Evolutionary conservation across 1,140 invertebrate species (phyloP), one percentile per base, ranked within the genome.

Genomic region (Platyscapa corneri): DNA sequence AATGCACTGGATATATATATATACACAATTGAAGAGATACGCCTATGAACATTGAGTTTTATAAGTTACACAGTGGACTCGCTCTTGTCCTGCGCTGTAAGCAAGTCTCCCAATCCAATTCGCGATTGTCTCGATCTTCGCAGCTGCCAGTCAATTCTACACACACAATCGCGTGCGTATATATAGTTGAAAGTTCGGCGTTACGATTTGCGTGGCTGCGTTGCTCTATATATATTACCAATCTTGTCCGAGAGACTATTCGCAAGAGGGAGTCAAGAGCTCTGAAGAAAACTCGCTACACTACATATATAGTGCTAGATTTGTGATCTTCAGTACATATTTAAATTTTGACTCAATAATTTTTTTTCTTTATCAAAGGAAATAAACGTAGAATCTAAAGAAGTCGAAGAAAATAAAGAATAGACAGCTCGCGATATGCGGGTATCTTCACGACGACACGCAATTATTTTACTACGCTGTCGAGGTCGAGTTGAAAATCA

Each of bases 361-460:
- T 42, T 74, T 42, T 74, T 37, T 74, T 12, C 3, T 74, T 18
- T 72, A 23, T 12, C n/a, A n/a, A 74, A 74, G 32, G 37, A 74
- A 74, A 74, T 37, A 23, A 74, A 74, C 34, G 70, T 42, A 14
- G 12, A n/a, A 42, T 42, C 16, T n/a, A 23, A 42, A 42, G 37
- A 74, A 74, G 37, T 74, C 23, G 37, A 42, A 42, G 27, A n/a
- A 10, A 32, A 53, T 5, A 34, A 34, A 34, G 30, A n/a, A 27
- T 30, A 8, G 34, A 39, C 27, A 70, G 75, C 80, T 79, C 65
- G 83, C 83, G 49, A 85, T 85, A 70, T 80, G 67, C 77, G 49
- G 81, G 53, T 34, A 83, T 75, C 46, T 83, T 82, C 32, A n/a
- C 56, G 70, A 77, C 56, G 53, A 79, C 39, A 67, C 39, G 65